Evolutionary conservation across 2,888 invertebrate genomes (phyloP), one percentile per base, ranked within the genome.

Genomic region (Tupiocoris notatus): DNA sequence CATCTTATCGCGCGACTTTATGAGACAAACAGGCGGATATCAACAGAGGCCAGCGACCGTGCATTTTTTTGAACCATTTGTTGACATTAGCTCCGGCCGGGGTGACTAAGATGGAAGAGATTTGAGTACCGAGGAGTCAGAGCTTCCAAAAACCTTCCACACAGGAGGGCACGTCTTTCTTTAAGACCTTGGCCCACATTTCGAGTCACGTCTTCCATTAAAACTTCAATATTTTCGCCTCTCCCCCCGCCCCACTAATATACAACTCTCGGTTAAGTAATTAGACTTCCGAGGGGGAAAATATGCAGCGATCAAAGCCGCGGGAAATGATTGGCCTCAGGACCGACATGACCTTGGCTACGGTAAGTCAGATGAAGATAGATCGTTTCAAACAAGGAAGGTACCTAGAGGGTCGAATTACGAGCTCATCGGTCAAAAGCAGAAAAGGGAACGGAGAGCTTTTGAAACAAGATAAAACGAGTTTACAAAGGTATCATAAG

Each of bases 191-290:
- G 73, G 63, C 73, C 73, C 73, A 73, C 73, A 62, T 73, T 62
- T 62, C 16, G 24, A 73, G 73, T 73, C 73, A 73, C 73, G 73
- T 73, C 73, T 73, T 73, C 73, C 23, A 73, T 73, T 73, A 73
- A 73, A 73, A 61, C 57, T 61, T 63, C 62, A 63, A 62, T 73
- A 62, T 73, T 73, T 73, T 62, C 54, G 56, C 54, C 23, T 16
- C 56, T 56, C 54, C 56, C 67, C 54, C 12, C 54, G 54, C 6
- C 12, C 6, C n/a, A n/a, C n/a, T n/a, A n/a, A n/a, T n/a, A n/a
- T n/a, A n/a, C n/a, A 12, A 39, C 39, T 39, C 39, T 39, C 39
- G 39, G 39, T 39, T 7, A 39, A 39, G 67, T 67, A 67, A 67
- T 67, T 67, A 67, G 67, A 67, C 25, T 39, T 39, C 65, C 25